These are phyloP conservation scores for Danionella dracula DNA, from an alignment of 2,797 vertebrate genomes.

Conservation along the genomic window DNA sequence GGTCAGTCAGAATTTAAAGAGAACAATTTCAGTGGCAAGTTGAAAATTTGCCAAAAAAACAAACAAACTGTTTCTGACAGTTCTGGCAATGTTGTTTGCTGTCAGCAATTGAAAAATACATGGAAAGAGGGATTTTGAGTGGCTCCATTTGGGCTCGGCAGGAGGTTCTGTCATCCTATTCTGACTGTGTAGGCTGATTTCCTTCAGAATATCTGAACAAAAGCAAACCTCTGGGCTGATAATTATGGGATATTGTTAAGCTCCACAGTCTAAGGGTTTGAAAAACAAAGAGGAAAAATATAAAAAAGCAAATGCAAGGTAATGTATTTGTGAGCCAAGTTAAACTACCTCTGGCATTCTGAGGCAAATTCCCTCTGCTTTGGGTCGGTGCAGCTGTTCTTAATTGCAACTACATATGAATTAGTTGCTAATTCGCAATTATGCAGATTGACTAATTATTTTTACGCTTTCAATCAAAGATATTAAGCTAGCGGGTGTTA, in stretches of 20 bases:
- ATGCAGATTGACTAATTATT: conserved; percentile 32
- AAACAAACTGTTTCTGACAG: too few relatives aligned
- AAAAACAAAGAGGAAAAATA: not conserved
- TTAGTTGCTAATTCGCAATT: conserved; percentile 32
- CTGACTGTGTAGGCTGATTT: conserved; percentile 19
- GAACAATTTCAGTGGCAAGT: too few relatives aligned
- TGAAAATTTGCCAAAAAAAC: too few relatives aligned
- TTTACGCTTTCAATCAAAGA: conserved; percentile 28
- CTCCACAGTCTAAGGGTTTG: not conserved
- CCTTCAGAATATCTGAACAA: not conserved
- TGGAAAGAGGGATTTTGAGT: not conserved
- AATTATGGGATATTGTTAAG: conserved; percentile 22
- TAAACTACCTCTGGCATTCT: not conserved
- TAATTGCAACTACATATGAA: conserved; percentile 17
- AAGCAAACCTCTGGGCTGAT: conserved; percentile 25
- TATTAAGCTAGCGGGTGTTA: conserved; percentile 8
- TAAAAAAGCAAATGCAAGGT: not conserved
- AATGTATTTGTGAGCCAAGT: not conserved
- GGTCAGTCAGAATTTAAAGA: too few relatives aligned
- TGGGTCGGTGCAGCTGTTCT: conserved; percentile 9
- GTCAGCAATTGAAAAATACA: conserved; percentile 20
- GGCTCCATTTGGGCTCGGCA: conserved; percentile 20
- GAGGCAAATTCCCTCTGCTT: not conserved
- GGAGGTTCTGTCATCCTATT: conserved; percentile 9
- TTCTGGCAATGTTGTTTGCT: too few relatives aligned